Evolutionary conservation across 2,888 invertebrate species (phyloP).

Genomic region (Thera britannica): DNA sequence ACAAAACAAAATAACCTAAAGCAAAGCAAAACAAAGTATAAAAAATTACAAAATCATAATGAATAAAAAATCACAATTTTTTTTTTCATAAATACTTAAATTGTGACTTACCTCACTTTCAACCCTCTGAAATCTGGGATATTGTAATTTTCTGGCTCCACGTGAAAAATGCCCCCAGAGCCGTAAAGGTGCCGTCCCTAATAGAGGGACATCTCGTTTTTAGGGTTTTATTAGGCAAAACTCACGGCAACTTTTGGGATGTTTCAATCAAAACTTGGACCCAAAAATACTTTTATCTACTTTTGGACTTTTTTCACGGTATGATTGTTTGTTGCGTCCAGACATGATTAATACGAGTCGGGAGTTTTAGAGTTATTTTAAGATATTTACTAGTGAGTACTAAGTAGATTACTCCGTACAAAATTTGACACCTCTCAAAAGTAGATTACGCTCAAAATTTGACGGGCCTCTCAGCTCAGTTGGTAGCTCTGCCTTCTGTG

Average conservation of each 20-base stretch:
- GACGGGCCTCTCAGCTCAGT: no score
- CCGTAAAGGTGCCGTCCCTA: slow-evolving; percentile 29
- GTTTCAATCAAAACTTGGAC: slow-evolving; percentile 32
- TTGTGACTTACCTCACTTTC: background rate
- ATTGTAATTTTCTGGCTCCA: slow-evolving; percentile 39
- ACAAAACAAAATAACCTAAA: no score
- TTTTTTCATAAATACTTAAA: background rate
- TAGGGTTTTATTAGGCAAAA: slow-evolving; percentile 28
- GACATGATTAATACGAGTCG: background rate
- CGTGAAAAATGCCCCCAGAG: slow-evolving; percentile 41
- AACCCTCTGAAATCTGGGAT: slow-evolving; percentile 14
- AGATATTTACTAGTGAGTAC: no score
- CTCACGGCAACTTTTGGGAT: slow-evolving; percentile 26
- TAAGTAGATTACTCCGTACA: no score
- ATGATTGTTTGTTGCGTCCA: slow-evolving; percentile 2
- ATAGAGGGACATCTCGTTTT: slow-evolving; percentile 32
- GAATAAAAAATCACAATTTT: background rate
- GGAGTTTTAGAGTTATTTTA: background rate
- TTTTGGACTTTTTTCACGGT: slow-evolving; percentile 12
- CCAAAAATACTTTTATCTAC: slow-evolving; percentile 29
- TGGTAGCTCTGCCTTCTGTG: no score
- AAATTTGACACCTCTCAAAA: no score
- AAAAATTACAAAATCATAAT: no score
- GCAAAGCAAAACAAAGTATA: no score
- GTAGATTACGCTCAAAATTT: no score